Evolutionary conservation across 2,888 invertebrate species (phyloP), one percentile per base, ranked within the genome.

Genomic region (Saturnia pavonia): DNA sequence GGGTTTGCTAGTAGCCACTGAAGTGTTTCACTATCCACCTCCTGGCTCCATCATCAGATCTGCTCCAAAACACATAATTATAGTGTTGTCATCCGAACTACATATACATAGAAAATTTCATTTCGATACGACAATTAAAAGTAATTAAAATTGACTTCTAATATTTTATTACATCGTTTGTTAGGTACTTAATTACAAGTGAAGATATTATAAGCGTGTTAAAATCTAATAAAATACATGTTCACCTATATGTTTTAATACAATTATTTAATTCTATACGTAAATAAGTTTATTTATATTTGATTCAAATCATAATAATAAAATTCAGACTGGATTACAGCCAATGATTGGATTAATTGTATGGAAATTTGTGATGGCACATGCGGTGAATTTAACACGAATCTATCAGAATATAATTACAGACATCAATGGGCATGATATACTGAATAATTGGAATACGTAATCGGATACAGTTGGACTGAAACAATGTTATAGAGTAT

Each of bases 341-440:
- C 88, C 91, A 91, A 91, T 92, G 86, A 91, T 88, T 88, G 83
- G 88, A 90, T 91, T 91, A 89, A 91, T 92, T 88, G 86, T 86
- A 89, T 88, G 88, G 86, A 88, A 91, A 91, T 91, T 91, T 86
- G 88, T 87, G 85, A 85, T 86, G 82, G 88, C 82, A 85, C 83
- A 83, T 77, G 87, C 76, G 83, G 85, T 86, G 88, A 89, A 90
- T 90, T 91, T 86, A 90, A 91, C 88, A 86, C 86, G 88, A 87
- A 91, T 88, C 87, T 86, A 89, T 89, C 89, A 86, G 86, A 90
- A 90, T 89, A 87, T 91, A 92, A 92, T 92, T 92, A 92, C 87
- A 88, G 88, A 88, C 81, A 83, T 87, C 90, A 87, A 90, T 89
- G 88, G 87, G 87, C 89, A 87, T 88, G 89, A 91, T 91, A 91